Evolutionary conservation across 1,140 invertebrate genomes (phyloP), one percentile per base, ranked within the genome.

Genomic region (Diprion similis): DNA sequence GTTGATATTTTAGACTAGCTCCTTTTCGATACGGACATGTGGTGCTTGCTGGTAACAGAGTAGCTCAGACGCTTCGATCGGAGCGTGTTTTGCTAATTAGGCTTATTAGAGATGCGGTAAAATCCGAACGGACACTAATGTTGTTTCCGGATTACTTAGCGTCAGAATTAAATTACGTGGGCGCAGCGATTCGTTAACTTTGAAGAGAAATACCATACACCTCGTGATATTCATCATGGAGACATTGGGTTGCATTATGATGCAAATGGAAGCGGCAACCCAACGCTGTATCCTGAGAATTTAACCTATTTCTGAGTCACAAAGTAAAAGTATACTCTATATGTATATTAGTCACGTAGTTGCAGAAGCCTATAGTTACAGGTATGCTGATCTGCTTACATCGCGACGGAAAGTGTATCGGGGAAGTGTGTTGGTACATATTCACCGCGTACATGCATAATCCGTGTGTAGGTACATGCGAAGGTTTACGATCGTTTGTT

Each of bases 291-390:
- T 45, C 10, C 66, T 18, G 37, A 68, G 66, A 11, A 13, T 68
- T 68, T 68, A 68, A 68, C 66, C 66, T 13, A 68, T 68, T 68
- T 68, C 11, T 68, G 66, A 68, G 66, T 68, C 66, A 68, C 18
- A 19, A 68, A 68, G 66, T 68, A 68, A 68, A 68, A 68, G 66
- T 68, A 19, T 68, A 68, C 18, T 19, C 11, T 19, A 19, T 19
- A 59, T 37, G 24, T 37, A 37, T 37, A 37, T 37, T 6, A 37
- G 24, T 37, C 24, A 6, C 6, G 51, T 59, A 13, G 51, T 59
- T 9, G 11, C 51, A 13, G 11, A 59, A 13, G n/a, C 51, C 6
- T 8, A 59, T 17, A 6, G 51, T 15, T 11, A 59, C 51, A 59
- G 51, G 51, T 17, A 59, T 6, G 51, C 51, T 59, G 51, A 59